A percentile compares a stretch with the other conserved stretches of the same genome.
phyloP scores from a whole-genome alignment of 2,888 invertebrate species.

The Busseola fusca region DNA sequence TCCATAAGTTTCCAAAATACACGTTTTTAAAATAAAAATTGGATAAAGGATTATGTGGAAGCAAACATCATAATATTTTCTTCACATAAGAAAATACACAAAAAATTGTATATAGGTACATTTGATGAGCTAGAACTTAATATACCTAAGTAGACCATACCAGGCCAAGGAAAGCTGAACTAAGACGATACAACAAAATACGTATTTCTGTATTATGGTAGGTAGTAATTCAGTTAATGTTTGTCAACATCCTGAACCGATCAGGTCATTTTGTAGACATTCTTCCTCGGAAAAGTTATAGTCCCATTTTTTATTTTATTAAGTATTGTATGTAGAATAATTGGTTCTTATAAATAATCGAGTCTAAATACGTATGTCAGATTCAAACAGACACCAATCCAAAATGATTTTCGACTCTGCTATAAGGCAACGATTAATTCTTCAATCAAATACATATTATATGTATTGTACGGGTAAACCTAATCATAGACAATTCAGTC shows the following conservation, averaged over 20 bases:
- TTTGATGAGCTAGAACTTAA: background rate
- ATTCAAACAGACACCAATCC: background rate
- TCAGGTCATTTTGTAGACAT: background rate
- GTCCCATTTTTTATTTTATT: too few relatives aligned
- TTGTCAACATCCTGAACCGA: background rate
- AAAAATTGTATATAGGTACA: too few relatives aligned
- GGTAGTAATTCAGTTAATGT: background rate
- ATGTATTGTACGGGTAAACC: background rate
- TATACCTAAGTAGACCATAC: background rate
- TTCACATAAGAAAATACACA: background rate
- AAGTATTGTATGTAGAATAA: background rate
- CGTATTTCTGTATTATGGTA: too few relatives aligned
- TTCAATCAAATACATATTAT: background rate
- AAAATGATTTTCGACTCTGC: background rate
- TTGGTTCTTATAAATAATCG: background rate
- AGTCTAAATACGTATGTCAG: background rate
- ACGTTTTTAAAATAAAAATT: background rate
- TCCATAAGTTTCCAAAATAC: background rate
- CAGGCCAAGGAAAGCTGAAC: background rate
- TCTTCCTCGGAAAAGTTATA: too few relatives aligned
- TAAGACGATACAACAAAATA: background rate
- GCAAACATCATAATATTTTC: background rate
- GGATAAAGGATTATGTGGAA: background rate
- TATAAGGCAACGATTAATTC: background rate
- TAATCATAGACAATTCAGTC: constrained; percentile 8